Percentiles rank a stretch among this genome's conserved stretches.
Conservation (phyloP, 2,888 invertebrate genomes). For the Drosophila paramelanica region DNA sequence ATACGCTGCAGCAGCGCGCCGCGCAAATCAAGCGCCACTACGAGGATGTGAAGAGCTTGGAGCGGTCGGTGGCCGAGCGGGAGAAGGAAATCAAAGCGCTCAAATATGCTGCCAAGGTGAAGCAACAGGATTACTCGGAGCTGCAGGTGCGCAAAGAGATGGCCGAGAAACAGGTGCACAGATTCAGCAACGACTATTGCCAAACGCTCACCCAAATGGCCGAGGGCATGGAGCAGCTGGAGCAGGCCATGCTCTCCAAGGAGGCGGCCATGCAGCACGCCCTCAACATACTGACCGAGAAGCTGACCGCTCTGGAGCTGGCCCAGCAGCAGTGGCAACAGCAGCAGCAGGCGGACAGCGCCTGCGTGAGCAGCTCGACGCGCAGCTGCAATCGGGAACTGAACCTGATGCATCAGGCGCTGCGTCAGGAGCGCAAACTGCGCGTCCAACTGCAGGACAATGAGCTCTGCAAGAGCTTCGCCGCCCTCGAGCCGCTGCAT, state of each 20-base stretch:
- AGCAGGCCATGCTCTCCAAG: slow-evolving; percentile 90
- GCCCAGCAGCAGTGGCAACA: slow-evolving; percentile 94
- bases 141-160: slow-evolving; percentile 95
- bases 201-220: slow-evolving; percentile 60
- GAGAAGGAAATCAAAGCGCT: slow-evolving; percentile 96
- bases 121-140: slow-evolving; percentile 96
- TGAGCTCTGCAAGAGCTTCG: slow-evolving; percentile 86
- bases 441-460: slow-evolving; percentile 86
- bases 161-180: slow-evolving; percentile 93
- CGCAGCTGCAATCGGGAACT: slow-evolving; percentile 69
- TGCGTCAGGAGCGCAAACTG: slow-evolving; percentile 86
- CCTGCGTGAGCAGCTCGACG: slow-evolving; percentile 76
- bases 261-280: slow-evolving; percentile 98
- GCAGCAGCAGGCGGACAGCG: slow-evolving; percentile 86
- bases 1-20: slow-evolving; percentile 92
- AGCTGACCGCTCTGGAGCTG: slow-evolving; percentile 95
- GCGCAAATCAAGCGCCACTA: slow-evolving; percentile 95
- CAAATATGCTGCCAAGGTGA: slow-evolving; percentile 93
- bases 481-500: slow-evolving; percentile 86
- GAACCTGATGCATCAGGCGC: slow-evolving; percentile 63
- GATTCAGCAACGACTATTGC: slow-evolving; percentile 85
- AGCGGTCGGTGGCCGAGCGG: slow-evolving; percentile 94
- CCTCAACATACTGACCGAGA: slow-evolving; percentile 95
- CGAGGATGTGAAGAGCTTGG: slow-evolving; percentile 94
- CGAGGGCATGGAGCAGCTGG: slow-evolving; percentile 89